Conservation (phyloP, 37 sponge, comb jelly and placozoan genomes). For the Halichondria panicea region DNA sequence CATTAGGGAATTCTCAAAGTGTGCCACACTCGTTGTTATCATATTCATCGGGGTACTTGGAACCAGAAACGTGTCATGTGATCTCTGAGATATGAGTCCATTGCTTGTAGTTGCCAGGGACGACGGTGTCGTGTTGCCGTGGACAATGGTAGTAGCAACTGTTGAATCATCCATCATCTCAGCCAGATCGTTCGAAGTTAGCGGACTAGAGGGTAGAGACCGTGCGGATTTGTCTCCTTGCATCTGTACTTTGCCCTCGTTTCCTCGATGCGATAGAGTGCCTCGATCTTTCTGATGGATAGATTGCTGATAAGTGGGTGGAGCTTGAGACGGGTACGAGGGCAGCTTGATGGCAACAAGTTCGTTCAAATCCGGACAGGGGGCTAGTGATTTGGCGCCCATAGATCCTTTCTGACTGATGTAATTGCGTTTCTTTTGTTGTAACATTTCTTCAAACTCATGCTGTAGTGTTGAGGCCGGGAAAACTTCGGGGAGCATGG, state of each 20-base stretch:
- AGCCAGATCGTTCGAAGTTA: not conserved
- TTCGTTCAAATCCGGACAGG: conserved; percentile 44
- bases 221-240: conserved; percentile 8
- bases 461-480: conserved; percentile 37
- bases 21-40: too few relatives aligned
- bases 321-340: not conserved
- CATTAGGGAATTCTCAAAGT: too few relatives aligned
- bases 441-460: conserved; percentile 45
- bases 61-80: too few relatives aligned
- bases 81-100: too few relatives aligned
- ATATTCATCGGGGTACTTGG: too few relatives aligned
- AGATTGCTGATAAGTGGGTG: not conserved
- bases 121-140: too few relatives aligned
- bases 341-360: conserved; percentile 43
- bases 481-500: conserved; percentile 20
- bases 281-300: not conserved
- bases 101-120: too few relatives aligned
- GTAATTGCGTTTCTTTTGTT: conserved; percentile 57
- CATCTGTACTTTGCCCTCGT: not conserved
- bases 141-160: too few relatives aligned
- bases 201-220: conserved; percentile 57
- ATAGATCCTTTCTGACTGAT: conserved; percentile 26
- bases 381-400: conserved; percentile 30
- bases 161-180: conserved; percentile 75
- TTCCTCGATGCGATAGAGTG: conserved; percentile 7